A percentile compares a stretch with the other conserved stretches of the same genome.
Evolutionary conservation across 2,888 invertebrate genomes (phyloP).

Genomic region (Phania funesta): DNA sequence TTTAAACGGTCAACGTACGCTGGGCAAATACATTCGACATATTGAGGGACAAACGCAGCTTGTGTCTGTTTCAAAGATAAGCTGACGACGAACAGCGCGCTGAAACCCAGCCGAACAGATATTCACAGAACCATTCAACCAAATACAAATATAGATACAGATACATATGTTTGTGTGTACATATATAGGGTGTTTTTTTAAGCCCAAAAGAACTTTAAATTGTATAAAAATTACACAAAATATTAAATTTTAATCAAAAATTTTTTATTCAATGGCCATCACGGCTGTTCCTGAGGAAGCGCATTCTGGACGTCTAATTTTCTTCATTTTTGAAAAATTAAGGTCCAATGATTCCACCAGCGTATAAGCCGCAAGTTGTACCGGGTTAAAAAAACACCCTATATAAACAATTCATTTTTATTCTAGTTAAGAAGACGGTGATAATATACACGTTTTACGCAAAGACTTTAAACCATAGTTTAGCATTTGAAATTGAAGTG

Average conservation of each 20-base stretch:
- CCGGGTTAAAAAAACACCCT: no score
- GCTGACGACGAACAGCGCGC: constrained; percentile 4
- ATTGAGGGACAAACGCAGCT: constrained; percentile 20
- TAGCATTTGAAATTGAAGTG: constrained; percentile 35
- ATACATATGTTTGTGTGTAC: no score
- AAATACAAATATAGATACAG: no score
- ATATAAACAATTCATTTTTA: constrained; percentile 70
- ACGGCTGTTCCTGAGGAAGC: no score
- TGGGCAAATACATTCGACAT: constrained; percentile 37
- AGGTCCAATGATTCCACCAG: no score
- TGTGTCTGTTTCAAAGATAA: constrained; percentile 27
- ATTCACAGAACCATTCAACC: neutral
- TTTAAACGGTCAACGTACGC: constrained; percentile 53
- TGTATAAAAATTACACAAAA: no score
- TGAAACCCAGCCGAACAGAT: neutral
- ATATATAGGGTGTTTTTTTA: no score
- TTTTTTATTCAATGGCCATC: no score
- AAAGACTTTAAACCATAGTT: constrained; percentile 35
- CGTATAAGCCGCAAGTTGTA: no score
- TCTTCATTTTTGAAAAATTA: no score
- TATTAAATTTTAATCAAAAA: no score
- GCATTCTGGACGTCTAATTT: neutral
- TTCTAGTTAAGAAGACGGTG: constrained; percentile 73
- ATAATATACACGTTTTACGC: constrained; percentile 75
- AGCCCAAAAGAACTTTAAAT: no score